Base-by-base conservation (phyloP, 2,797 vertebrate species). In the Brotula barbata region DNA sequence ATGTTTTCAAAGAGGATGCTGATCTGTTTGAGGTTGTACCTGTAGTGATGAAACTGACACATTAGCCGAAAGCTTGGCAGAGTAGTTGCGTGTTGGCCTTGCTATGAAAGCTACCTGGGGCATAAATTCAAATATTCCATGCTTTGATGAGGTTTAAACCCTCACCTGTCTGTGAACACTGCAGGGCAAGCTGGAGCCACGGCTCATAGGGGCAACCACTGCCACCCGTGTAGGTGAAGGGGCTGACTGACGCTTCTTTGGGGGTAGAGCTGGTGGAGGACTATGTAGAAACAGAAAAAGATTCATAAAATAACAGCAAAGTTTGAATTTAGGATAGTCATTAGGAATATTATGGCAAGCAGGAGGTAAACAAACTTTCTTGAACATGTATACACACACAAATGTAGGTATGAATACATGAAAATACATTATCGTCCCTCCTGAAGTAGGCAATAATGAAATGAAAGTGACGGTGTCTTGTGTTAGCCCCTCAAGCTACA, bases 141-240 rank as follows among this genome's bases (percentile, higher is more conserved):
- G 1, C 22, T 2, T n/a, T 20, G 33, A 23, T 17, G 3, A 2
- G 13, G 1, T 11, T n/a, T 4, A 6, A 10, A 37, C 21, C 39
- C 51, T 84, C 85, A 97, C 95, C 94, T 94, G 95, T 90, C 92
- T 93, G 89, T 94, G 94, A 68, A 95, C 95, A 19, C 93, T 94
- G 65, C 95, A 91, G 4, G 95, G 95, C 64, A 98, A 86, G 77
- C 94, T 97, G 83, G 95, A 95, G 28, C 96, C 96, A 0, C 96
- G 92, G 70, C 95, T 99, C 95, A 99, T 99, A 5, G 97, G 96
- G 11, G 96, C 94, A 12, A 99, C 96, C 2, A 99, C 93, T 0
- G 97, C 96, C 55, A 99, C 95, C 12, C 96, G 92, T 1, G 96
- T 98, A 0, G 96, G 96, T n/a, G 96, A 98, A 1, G 95, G 92